phyloP scores from a whole-genome alignment of 30 jellyfish, hydroid and myxozoan genomes.

The Calvadosia cruxmelitensis region DNA sequence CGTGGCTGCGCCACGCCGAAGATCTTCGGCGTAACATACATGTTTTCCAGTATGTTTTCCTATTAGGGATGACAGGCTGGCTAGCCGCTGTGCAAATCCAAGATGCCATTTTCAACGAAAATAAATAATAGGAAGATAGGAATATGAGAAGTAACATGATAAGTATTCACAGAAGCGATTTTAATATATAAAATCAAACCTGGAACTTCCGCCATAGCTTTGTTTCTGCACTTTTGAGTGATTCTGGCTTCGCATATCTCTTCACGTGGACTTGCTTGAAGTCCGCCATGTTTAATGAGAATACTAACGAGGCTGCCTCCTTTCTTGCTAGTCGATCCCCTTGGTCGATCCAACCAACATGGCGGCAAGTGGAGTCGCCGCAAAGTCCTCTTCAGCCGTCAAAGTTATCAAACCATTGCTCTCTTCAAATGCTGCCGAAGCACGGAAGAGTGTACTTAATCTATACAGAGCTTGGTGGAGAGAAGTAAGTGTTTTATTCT shows the following conservation, averaged over 20 bases:
- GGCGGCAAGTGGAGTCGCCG: neutral
- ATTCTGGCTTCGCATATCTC: constrained; percentile 19
- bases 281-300: neutral
- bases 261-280: constrained; percentile 19
- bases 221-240: constrained; percentile 1
- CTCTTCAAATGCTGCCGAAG: constrained; percentile 51
- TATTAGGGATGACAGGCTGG: neutral
- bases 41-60: neutral
- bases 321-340: neutral
- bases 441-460: constrained; percentile 63
- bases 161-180: neutral
- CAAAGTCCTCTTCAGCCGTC: constrained; percentile 2
- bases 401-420: constrained; percentile 72
- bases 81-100: neutral
- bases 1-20: no score
- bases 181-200: constrained; percentile 2
- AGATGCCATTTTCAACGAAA: neutral
- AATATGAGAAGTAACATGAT: neutral
- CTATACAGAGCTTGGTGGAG: constrained; percentile 91
- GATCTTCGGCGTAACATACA: neutral
- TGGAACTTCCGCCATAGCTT: constrained; percentile 29
- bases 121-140: neutral
- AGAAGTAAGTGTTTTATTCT: constrained; percentile 45
- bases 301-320: neutral
- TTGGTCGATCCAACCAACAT: neutral